phyloP scores from a whole-genome alignment of 2,888 invertebrate species.

The Cryptocheilus praepositus region DNA sequence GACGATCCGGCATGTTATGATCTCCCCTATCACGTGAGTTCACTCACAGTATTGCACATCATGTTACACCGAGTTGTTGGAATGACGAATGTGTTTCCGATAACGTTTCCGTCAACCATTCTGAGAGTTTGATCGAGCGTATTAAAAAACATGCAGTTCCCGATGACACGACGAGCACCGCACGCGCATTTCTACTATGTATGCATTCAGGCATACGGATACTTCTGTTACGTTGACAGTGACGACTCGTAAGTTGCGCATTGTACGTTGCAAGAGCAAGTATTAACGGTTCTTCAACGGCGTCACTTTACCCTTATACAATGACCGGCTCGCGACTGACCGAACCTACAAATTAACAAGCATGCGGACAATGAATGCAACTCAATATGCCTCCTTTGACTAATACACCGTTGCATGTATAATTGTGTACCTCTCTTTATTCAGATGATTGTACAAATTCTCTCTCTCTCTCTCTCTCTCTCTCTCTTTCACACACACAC shows the following conservation, averaged over 20 bases:
- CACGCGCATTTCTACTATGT: too few relatives aligned
- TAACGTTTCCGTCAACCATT: not conserved
- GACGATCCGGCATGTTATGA: constrained; percentile 73
- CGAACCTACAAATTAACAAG: constrained; percentile 25
- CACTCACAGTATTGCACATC: constrained; percentile 68
- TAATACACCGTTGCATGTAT: constrained; percentile 47
- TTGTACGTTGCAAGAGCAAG: constrained; percentile 6
- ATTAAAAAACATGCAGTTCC: too few relatives aligned
- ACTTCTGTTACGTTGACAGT: constrained; percentile 3
- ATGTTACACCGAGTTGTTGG: constrained; percentile 30
- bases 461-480: not conserved
- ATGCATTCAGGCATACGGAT: not conserved
- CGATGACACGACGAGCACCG: too few relatives aligned
- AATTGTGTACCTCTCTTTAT: constrained; percentile 13
- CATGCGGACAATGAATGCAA: constrained; percentile 53
- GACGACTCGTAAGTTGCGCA: not conserved
- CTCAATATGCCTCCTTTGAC: constrained; percentile 39
- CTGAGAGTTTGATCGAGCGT: too few relatives aligned
- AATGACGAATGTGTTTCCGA: constrained; percentile 27
- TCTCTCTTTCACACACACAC: too few relatives aligned
- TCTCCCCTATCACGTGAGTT: constrained; percentile 72
- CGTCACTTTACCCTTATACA: too few relatives aligned
- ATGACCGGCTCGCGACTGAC: not conserved
- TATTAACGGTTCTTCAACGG: not conserved
- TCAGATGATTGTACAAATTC: too few relatives aligned